Conservation (phyloP, 1,140 invertebrate species). For the Episyrphus balteatus region DNA sequence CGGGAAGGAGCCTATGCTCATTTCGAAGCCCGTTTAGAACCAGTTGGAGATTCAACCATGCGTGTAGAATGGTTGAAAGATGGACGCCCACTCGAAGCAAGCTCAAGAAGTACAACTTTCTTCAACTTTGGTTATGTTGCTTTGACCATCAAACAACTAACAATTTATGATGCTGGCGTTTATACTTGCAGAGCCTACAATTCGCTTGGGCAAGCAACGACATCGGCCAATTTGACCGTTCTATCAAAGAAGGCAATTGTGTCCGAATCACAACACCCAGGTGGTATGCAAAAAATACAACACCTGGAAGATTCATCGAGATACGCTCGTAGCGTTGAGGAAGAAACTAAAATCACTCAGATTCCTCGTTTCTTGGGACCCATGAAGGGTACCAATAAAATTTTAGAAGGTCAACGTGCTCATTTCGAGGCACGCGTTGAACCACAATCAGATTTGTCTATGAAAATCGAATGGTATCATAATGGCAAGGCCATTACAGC, state of each 20-base stretch:
- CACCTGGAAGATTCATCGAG: conserved; percentile 72
- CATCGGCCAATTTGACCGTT: conserved; percentile 78
- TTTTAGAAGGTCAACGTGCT: conserved; percentile 90
- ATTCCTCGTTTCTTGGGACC: conserved; percentile 76
- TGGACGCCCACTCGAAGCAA: conserved; percentile 78
- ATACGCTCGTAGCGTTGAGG: conserved; percentile 50
- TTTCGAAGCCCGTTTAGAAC: conserved; percentile 90
- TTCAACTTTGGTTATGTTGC: conserved; percentile 96
- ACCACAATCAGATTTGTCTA: conserved; percentile 78
- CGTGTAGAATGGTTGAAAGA: conserved; percentile 94
- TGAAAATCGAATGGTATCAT: conserved; percentile 85
- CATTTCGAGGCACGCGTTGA: conserved; percentile 94
- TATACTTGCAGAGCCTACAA: conserved; percentile 87
- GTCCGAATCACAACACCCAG: conserved; percentile 75
- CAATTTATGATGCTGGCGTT: conserved; percentile 78
- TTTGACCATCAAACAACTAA: conserved; percentile 87
- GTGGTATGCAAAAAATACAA: conserved; percentile 80
- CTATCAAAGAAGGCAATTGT: conserved; percentile 76
- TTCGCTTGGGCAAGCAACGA: conserved; percentile 74
- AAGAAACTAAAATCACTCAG: conserved; percentile 63
- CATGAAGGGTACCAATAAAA: conserved; percentile 80
- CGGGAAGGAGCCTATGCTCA: conserved; percentile 90
- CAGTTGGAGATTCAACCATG: conserved; percentile 82
- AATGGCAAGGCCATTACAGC: conserved; percentile 74
- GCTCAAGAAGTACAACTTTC: conserved; percentile 86